These are phyloP conservation scores for Helicoverpa armigera DNA, from an alignment of 1,140 invertebrate genomes.

Conservation along the genomic window DNA sequence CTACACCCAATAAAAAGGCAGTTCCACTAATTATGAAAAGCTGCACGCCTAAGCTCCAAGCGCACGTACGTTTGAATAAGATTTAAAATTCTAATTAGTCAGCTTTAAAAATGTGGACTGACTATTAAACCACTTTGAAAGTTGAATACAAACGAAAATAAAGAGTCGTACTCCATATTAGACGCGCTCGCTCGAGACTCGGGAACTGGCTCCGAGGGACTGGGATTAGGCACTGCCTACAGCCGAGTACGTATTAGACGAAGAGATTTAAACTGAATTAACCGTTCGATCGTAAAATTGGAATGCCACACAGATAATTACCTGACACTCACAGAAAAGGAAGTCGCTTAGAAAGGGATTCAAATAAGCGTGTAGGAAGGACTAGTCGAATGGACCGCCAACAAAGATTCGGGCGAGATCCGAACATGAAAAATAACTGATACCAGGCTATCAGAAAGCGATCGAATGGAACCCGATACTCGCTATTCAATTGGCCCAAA, in stretches of 20 bases:
- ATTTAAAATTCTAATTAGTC: conserved; percentile 49
- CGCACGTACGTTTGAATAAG: conserved; percentile 28
- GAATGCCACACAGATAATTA: conserved; percentile 87
- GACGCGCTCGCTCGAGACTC: conserved; percentile 57
- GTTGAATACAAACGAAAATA: conserved; percentile 52
- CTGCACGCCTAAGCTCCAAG: conserved; percentile 26
- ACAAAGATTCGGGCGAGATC: conserved; percentile 47
- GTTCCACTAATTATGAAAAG: conserved; percentile 23
- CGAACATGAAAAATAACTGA: conserved; percentile 73
- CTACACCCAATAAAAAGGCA: background rate
- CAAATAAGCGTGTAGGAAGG: conserved; percentile 83
- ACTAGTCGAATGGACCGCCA: conserved; percentile 71
- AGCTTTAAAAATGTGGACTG: conserved; percentile 44
- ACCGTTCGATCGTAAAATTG: conserved; percentile 86
- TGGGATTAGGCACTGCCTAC: conserved; percentile 81
- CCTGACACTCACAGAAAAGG: conserved; percentile 86
- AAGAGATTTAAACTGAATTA: conserved; percentile 86
- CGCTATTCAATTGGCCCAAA: conserved; percentile 33
- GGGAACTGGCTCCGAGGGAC: conserved; percentile 70
- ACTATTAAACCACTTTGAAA: conserved; percentile 26
- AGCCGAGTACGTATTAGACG: conserved; percentile 80
- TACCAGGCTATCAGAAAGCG: conserved; percentile 65
- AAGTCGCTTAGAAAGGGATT: conserved; percentile 82
- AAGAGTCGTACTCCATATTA: conserved; percentile 68
- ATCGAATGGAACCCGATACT: conserved; percentile 66